These are phyloP conservation scores for Drosophila oshimai DNA, from an alignment of 1,140 invertebrate species.

Conservation along the genomic window DNA sequence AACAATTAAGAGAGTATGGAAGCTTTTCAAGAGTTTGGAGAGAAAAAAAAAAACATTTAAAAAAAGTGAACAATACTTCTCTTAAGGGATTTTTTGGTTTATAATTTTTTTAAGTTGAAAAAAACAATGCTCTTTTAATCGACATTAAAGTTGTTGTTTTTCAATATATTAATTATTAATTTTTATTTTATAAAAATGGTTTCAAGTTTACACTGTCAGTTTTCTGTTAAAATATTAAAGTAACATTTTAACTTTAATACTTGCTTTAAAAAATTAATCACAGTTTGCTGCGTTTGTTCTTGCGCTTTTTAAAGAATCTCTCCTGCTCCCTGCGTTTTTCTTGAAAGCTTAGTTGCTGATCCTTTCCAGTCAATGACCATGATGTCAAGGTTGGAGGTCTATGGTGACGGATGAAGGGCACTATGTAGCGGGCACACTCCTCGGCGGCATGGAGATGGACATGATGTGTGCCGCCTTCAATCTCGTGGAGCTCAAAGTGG, in stretches of 20 bases:
- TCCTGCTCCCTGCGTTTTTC: constrained; percentile 6
- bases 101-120: too few relatives aligned
- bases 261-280: not conserved
- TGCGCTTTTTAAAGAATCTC: not conserved
- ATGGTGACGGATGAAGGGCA: constrained; percentile 82
- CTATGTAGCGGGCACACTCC: constrained; percentile 84
- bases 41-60: not conserved
- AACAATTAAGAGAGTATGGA: not conserved
- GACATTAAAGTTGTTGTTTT: too few relatives aligned
- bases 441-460: constrained; percentile 87
- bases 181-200: too few relatives aligned
- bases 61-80: too few relatives aligned
- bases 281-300: constrained; percentile 4
- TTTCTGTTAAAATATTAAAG: too few relatives aligned
- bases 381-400: constrained; percentile 18
- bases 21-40: not conserved
- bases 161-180: too few relatives aligned
- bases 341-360: not conserved
- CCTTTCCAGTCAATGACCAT: constrained; percentile 25
- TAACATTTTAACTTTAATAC: too few relatives aligned
- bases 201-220: too few relatives aligned
- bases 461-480: constrained; percentile 84
- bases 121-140: too few relatives aligned
- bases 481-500: constrained; percentile 85
- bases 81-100: too few relatives aligned